Conservation (phyloP, 2,113 vertebrate species). For the Microtus oregoni region DNA sequence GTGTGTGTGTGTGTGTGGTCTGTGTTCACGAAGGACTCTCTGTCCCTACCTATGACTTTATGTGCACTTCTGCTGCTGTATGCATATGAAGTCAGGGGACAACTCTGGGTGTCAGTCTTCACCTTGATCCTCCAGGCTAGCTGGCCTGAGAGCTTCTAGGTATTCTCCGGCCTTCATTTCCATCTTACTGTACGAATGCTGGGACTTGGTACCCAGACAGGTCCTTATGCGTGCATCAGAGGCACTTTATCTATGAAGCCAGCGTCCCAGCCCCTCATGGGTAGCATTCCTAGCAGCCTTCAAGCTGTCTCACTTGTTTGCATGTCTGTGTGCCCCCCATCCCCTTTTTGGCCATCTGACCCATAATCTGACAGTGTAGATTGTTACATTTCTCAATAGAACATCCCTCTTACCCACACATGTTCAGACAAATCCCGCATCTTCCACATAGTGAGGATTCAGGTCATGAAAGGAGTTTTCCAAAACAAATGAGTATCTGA, state of each 20-base stretch:
- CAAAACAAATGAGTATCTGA: constrained; percentile 90
- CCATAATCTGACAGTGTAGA: constrained; percentile 94
- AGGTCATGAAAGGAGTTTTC: constrained; percentile 95
- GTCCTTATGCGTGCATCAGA: background rate
- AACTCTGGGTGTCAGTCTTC: background rate
- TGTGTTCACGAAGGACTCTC: background rate
- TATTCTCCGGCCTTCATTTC: background rate
- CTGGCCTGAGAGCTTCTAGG: background rate
- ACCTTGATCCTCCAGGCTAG: background rate
- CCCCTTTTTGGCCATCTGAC: constrained; percentile 95
- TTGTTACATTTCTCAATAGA: constrained; percentile 95
- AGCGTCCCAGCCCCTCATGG: background rate
- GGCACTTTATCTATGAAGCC: background rate
- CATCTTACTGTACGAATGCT: too few relatives aligned
- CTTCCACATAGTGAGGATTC: constrained; percentile 86
- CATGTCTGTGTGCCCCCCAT: constrained; percentile 85
- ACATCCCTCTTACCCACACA: constrained; percentile 96
- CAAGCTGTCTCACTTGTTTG: constrained; percentile 94
- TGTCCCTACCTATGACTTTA: too few relatives aligned
- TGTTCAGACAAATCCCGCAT: constrained; percentile 94
- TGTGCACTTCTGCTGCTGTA: background rate
- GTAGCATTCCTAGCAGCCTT: constrained; percentile 91
- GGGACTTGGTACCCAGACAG: background rate
- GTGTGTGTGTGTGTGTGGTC: background rate
- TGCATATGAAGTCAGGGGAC: background rate